These are phyloP conservation scores for Littorina saxatilis DNA, from an alignment of 1,140 invertebrate species.

Conservation along the genomic window DNA sequence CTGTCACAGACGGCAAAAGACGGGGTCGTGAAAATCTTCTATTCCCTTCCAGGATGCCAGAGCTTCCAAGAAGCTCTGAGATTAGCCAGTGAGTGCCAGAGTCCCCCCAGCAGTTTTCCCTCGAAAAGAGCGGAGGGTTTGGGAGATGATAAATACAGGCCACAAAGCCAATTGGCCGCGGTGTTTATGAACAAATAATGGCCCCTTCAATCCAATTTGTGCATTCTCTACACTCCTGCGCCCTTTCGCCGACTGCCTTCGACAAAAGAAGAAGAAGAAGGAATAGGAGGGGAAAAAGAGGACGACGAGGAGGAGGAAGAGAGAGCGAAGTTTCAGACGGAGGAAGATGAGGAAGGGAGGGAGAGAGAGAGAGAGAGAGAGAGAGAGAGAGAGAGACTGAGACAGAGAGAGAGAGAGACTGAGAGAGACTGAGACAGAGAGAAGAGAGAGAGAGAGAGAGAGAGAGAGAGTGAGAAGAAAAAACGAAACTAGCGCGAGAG, in stretches of 20 bases:
- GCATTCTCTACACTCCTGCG: neutral
- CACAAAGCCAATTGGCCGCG: slow-evolving; percentile 19
- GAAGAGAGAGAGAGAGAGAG: neutral
- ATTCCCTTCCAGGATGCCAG: no score
- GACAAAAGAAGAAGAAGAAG: neutral
- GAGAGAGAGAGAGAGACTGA: no score
- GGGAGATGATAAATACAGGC: slow-evolving; percentile 2
- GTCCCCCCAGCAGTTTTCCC: neutral
- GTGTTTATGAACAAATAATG: slow-evolving; percentile 29
- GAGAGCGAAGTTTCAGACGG: no score
- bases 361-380: neutral
- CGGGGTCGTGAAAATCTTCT: no score
- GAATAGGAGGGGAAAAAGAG: no score
- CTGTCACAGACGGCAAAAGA: no score
- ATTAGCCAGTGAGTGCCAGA: no score
- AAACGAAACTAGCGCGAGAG: no score
- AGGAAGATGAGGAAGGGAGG: no score
- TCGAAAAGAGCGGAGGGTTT: slow-evolving; percentile 12
- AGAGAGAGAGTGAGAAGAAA: neutral
- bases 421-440: neutral
- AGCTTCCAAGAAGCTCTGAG: no score
- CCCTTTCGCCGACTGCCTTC: neutral
- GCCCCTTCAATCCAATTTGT: neutral
- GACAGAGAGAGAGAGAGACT: neutral
- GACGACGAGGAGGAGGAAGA: no score